phyloP scores from a whole-genome alignment of 2,113 vertebrate genomes.

The Cyprinus carpio region DNA sequence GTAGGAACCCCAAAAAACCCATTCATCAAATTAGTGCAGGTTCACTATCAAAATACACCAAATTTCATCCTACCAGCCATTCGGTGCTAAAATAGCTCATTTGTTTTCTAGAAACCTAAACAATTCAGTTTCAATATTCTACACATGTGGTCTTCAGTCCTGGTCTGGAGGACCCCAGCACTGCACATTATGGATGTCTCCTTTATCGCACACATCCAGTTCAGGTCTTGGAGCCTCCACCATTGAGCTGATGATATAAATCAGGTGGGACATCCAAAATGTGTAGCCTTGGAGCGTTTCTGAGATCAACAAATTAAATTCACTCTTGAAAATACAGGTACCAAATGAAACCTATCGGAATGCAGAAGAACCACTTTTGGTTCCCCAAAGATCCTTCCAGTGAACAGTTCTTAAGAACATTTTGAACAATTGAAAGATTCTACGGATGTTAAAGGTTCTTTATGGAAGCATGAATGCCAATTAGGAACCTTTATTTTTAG shows the following conservation, averaged over 20 bases:
- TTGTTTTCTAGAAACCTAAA: conserved; percentile 18
- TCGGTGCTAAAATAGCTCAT: not conserved
- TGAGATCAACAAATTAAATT: not conserved
- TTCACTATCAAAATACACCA: not conserved
- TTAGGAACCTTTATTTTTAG: not conserved
- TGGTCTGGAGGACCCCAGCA: not conserved
- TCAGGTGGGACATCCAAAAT: not conserved
- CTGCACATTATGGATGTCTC: not conserved
- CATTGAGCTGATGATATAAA: not conserved
- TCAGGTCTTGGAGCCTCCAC: no score
- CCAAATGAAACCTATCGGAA: not conserved
- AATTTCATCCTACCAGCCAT: not conserved
- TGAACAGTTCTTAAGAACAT: not conserved
- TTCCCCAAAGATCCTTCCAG: not conserved
- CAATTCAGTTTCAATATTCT: not conserved
- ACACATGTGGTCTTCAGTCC: not conserved
- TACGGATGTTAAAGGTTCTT: not conserved
- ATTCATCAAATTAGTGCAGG: not conserved
- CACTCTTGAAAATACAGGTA: not conserved
- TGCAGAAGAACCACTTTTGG: not conserved
- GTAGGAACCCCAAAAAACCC: not conserved
- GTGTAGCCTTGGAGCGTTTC: not conserved
- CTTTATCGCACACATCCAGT: not conserved
- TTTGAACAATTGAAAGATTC: not conserved
- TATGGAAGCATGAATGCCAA: not conserved